A percentile compares a stretch with the other conserved stretches of the same genome.
Evolutionary conservation across 2,113 vertebrate genomes (phyloP).

Genomic region (Andinoacara biseriatus): DNA sequence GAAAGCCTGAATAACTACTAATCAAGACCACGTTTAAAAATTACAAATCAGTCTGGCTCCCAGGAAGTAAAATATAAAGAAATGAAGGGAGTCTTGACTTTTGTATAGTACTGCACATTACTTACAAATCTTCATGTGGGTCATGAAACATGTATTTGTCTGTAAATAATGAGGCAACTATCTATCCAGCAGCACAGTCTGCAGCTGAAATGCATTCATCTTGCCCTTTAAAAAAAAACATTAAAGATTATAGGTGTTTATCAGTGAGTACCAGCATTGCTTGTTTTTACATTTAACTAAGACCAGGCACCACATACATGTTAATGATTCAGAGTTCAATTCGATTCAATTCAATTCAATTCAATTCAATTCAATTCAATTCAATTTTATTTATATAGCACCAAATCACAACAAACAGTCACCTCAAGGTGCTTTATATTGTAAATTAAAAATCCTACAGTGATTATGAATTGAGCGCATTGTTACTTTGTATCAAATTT

Average conservation of each 20-base stretch:
- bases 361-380: too few species aligned
- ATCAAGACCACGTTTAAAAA: not conserved
- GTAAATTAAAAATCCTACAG: too few species aligned
- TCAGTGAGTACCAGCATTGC: not conserved
- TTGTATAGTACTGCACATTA: not conserved
- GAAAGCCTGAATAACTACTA: not conserved
- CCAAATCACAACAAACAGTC: too few species aligned
- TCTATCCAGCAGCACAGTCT: not conserved
- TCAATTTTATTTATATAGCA: too few species aligned
- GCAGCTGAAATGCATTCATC: not conserved
- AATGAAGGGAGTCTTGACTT: not conserved
- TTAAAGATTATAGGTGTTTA: not conserved
- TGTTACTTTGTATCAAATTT: not conserved
- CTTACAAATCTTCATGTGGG: not conserved
- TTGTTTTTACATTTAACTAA: not conserved
- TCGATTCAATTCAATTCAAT: too few species aligned
- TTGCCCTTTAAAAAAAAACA: not conserved
- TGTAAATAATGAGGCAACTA: not conserved
- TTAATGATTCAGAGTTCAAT: not conserved
- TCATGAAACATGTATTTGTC: not conserved
- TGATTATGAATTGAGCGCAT: not conserved
- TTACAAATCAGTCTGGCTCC: not conserved
- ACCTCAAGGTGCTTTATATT: too few species aligned
- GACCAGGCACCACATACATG: not conserved
- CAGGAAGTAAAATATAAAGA: not conserved